Conservation (phyloP, 1,140 invertebrate genomes). For the Oppia nitens region DNA sequence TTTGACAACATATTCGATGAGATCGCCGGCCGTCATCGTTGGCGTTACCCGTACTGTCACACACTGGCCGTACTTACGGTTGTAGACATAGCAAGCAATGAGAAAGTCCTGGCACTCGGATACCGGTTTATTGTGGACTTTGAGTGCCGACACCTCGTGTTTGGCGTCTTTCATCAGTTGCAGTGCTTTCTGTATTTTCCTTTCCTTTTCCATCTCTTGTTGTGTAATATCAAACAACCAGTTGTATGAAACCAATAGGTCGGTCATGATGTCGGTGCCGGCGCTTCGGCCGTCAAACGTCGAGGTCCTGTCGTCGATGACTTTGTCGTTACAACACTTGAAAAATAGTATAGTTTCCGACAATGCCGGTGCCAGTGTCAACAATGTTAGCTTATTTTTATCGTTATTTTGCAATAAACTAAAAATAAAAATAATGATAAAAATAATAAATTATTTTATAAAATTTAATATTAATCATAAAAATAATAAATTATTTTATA, state of each 20-base stretch:
- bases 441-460: too few species aligned
- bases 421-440: too few species aligned
- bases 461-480: too few species aligned
- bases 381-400: neutral
- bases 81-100: constrained; percentile 19
- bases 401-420: neutral
- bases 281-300: neutral
- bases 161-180: constrained; percentile 17
- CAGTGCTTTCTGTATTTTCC: constrained; percentile 20
- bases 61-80: constrained; percentile 16
- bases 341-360: neutral
- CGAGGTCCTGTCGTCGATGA: neutral
- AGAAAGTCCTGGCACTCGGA: constrained; percentile 15
- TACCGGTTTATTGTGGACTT: neutral
- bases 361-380: neutral
- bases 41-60: constrained; percentile 38
- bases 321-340: neutral
- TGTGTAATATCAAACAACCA: constrained; percentile 38
- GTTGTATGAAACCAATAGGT: constrained; percentile 43
- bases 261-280: constrained; percentile 42
- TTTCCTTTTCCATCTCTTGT: constrained; percentile 19
- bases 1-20: constrained; percentile 39
- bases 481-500: too few species aligned
- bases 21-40: constrained; percentile 47
- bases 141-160: constrained; percentile 8